Conservation (phyloP, 2,888 invertebrate species). For the Erannis defoliaria region DNA sequence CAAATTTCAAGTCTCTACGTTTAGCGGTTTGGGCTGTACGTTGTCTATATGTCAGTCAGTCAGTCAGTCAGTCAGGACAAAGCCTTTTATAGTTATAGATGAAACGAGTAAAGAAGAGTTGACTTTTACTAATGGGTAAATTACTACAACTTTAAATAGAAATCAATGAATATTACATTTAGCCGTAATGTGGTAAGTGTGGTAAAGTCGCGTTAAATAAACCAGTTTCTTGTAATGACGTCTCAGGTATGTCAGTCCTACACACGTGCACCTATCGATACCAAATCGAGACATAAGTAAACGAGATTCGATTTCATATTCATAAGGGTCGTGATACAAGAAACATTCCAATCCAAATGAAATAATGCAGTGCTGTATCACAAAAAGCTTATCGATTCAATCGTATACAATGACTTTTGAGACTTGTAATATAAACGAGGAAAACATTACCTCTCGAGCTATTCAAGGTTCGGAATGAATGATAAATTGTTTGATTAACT, state of each 20-base stretch:
- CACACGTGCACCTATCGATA: slow-evolving; percentile 18
- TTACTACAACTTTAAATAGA: not conserved
- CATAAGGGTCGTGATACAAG: slow-evolving; percentile 17
- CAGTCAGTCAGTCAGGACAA: too few species aligned
- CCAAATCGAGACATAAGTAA: slow-evolving; percentile 13
- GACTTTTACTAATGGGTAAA: not conserved
- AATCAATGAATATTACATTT: not conserved
- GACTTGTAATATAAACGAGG: slow-evolving; percentile 9
- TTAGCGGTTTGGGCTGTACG: too few species aligned
- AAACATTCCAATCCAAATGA: slow-evolving; percentile 13
- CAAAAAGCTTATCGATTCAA: slow-evolving; percentile 23
- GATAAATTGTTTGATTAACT: slow-evolving; percentile 28
- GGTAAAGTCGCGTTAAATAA: slow-evolving; percentile 29
- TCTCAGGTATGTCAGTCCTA: slow-evolving; percentile 10
- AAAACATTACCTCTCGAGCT: slow-evolving; percentile 10
- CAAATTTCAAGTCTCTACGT: too few species aligned
- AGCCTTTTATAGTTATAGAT: too few species aligned
- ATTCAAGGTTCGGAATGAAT: slow-evolving; percentile 25
- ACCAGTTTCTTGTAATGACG: slow-evolving; percentile 36
- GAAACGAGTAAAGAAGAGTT: not conserved
- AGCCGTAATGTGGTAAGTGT: slow-evolving; percentile 10
- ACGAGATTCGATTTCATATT: slow-evolving; percentile 33
- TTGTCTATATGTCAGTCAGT: too few species aligned
- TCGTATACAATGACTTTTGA: slow-evolving; percentile 5
- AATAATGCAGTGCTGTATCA: slow-evolving; percentile 15